Evolutionary conservation across 2,888 invertebrate species (phyloP).

Genomic region (Tiphia femorata): DNA sequence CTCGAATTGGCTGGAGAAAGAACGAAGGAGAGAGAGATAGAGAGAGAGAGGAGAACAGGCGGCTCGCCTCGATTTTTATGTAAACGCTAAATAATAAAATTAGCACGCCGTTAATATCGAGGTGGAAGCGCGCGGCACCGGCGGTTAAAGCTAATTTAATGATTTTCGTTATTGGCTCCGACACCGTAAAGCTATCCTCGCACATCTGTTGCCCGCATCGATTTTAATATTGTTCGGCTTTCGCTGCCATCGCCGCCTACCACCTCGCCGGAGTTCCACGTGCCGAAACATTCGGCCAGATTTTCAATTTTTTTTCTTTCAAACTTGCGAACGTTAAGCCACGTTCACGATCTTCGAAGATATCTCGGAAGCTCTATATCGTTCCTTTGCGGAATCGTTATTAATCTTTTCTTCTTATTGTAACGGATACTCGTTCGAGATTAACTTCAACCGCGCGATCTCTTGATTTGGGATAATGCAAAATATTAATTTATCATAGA

Average conservation of each 20-base stretch:
- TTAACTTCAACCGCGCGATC: no score
- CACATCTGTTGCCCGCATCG: constrained; percentile 66
- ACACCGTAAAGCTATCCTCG: constrained; percentile 61
- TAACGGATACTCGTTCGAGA: no score
- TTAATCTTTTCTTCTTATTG: no score
- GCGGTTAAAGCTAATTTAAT: constrained; percentile 64
- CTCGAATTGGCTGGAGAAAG: no score
- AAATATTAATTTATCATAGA: no score
- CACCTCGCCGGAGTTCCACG: neutral
- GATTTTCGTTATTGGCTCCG: constrained; percentile 65
- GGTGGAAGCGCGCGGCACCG: constrained; percentile 43
- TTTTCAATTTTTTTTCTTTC: no score
- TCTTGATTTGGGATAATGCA: no score
- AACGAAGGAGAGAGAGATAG: neutral
- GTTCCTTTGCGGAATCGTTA: no score
- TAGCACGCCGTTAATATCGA: constrained; percentile 60
- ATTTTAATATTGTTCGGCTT: constrained; percentile 60
- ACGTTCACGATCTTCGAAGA: no score
- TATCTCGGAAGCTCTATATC: no score
- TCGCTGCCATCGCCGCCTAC: constrained; percentile 13
- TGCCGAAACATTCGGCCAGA: no score
- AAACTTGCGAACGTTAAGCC: no score
- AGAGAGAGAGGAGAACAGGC: neutral
- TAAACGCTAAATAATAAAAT: constrained; percentile 61
- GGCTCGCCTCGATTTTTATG: constrained; percentile 43